phyloP scores from a whole-genome alignment of 2,113 vertebrate species.

The Polypterus bichir region DNA sequence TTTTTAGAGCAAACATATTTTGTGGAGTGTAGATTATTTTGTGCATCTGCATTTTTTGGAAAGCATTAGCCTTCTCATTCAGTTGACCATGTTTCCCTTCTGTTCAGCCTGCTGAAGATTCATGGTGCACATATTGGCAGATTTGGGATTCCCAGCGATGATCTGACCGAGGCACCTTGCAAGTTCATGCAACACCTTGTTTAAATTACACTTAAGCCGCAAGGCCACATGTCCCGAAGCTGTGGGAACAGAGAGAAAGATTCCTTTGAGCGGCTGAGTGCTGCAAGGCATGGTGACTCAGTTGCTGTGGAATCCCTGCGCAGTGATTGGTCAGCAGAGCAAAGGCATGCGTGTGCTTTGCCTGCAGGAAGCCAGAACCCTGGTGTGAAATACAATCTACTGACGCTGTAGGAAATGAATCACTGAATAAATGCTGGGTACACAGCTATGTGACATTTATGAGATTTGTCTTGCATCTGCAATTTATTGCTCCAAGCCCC shows the following conservation, averaged over 20 bases:
- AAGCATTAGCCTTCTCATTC: too few relatives aligned
- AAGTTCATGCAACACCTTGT: too few relatives aligned
- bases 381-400: conserved; percentile 17
- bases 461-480: neutral
- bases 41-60: too few relatives aligned
- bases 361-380: conserved; percentile 8
- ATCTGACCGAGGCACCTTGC: too few relatives aligned
- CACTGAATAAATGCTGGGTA: neutral
- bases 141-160: too few relatives aligned
- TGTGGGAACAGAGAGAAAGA: neutral
- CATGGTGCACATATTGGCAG: too few relatives aligned
- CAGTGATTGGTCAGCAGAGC: neutral
- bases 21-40: too few relatives aligned
- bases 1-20: too few relatives aligned
- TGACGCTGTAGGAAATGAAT: conserved; percentile 17
- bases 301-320: neutral
- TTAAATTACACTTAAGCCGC: too few relatives aligned
- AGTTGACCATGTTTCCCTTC: too few relatives aligned
- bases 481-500: neutral
- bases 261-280: neutral
- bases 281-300: neutral
- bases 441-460: conserved; percentile 13
- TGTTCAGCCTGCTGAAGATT: too few relatives aligned
- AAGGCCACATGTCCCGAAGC: neutral
- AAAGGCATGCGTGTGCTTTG: neutral